Evolutionary conservation across 2,888 invertebrate genomes (phyloP), one percentile per base, ranked within the genome.

Genomic region (Trachelus tabidus): DNA sequence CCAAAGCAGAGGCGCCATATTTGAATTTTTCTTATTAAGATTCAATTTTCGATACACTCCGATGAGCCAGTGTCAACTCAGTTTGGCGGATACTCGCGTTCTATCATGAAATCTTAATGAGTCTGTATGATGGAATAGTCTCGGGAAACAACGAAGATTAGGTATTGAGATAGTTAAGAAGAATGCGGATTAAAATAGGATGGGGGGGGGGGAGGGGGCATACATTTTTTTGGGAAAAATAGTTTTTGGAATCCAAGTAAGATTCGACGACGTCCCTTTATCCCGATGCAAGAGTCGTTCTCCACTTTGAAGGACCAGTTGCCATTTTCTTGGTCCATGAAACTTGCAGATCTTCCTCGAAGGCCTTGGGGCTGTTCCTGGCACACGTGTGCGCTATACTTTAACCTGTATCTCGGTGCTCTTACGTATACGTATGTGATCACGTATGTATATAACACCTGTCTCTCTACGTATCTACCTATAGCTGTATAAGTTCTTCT

Each of bases 41-140:
- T 90, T 89, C 88, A 89, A 90, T 90, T 90, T 89, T 83, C 89
- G 90, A 90, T 90, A 89, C 79, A 80, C 37, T 30, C 69, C n/a
- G 33, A 31, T 15, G 73, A 23, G 73, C 33, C 33, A 9, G 12
- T 33, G 76, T 15, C 34, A 71, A 73, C 73, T 4, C 12, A 4
- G 71, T 9, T 71, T 34, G 31, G 71, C 34, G 31, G 31, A 31
- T 71, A 15, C 12, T 71, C 33, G 33, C 31, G 71, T 71, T 31
- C 71, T 71, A 71, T 71, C 71, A 0, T 71, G 33, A 34, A 71
- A 71, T 71, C 71, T 71, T 71, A 71, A 71, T 4, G 23, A 31
- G 71, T 1, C 33, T 3, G 4, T 31, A 34, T 31, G 71, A 33
- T 11, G 9, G 3, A 15, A 31, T 0, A 71, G 31, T 6, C 31